phyloP scores from a whole-genome alignment of 2,888 invertebrate genomes.

The Anaspis maculata region DNA sequence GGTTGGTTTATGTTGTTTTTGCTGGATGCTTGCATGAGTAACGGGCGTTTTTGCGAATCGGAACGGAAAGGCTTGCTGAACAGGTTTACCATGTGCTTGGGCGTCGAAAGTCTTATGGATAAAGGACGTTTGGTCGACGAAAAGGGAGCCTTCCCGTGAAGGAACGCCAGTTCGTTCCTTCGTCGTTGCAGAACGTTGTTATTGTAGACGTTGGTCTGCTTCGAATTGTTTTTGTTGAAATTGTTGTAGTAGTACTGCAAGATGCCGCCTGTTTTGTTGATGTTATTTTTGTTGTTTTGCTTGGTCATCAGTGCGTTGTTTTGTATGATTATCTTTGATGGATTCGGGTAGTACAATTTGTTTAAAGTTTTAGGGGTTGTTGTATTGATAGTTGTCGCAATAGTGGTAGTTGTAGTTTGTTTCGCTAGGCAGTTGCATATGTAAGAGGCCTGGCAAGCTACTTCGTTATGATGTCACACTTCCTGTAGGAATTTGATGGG shows the following conservation, averaged over 20 bases:
- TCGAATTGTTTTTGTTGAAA: constrained; percentile 28
- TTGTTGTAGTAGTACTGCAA: constrained; percentile 42
- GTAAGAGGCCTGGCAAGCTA: constrained; percentile 32
- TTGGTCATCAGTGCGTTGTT: constrained; percentile 20
- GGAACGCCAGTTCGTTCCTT: constrained; percentile 31
- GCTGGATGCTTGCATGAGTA: constrained; percentile 33
- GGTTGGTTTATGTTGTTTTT: constrained; percentile 34
- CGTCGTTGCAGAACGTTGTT: constrained; percentile 34
- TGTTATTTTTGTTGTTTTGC: constrained; percentile 31
- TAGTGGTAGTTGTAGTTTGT: constrained; percentile 7
- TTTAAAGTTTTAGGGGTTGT: constrained; percentile 23
- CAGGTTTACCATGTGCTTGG: constrained; percentile 38
- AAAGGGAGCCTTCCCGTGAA: constrained; percentile 45
- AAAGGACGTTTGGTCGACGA: constrained; percentile 46
- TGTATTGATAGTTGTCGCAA: background rate
- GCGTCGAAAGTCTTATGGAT: constrained; percentile 40
- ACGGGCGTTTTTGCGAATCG: constrained; percentile 42
- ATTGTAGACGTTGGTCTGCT: constrained; percentile 39
- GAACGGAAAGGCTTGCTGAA: constrained; percentile 38
- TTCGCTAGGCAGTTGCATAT: constrained; percentile 25
- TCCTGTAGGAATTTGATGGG: constrained; percentile 92
- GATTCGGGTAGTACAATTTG: constrained; percentile 36
- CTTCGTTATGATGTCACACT: constrained; percentile 67
- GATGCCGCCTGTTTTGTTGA: constrained; percentile 34
- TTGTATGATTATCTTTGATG: constrained; percentile 18